phyloP scores from a whole-genome alignment of 2,113 vertebrate species.

The Ardeotis arabs region DNA sequence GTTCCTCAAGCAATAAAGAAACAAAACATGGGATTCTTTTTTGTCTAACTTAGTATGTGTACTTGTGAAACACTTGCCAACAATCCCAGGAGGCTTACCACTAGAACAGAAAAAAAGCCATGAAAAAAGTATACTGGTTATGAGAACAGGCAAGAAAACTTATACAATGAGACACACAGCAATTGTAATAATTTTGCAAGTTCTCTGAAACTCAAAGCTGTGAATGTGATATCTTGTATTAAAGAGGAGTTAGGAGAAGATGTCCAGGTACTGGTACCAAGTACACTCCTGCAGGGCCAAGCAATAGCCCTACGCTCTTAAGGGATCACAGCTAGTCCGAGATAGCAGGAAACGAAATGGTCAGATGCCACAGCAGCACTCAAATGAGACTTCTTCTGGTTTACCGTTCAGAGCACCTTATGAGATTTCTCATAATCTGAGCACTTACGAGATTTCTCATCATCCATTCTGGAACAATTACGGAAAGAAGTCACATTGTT shows the following conservation, averaged over 20 bases:
- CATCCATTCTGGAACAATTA: neutral
- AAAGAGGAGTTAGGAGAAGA: neutral
- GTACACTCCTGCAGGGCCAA: neutral
- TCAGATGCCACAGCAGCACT: neutral
- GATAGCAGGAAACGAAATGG: neutral
- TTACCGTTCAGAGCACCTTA: neutral
- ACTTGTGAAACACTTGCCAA: neutral
- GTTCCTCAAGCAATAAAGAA: neutral
- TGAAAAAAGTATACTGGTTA: neutral
- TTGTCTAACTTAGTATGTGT: neutral
- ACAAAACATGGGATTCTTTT: neutral
- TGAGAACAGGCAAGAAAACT: neutral
- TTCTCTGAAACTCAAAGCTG: neutral
- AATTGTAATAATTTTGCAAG: neutral
- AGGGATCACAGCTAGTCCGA: neutral
- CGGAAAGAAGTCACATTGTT: neutral
- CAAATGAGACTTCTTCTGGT: neutral
- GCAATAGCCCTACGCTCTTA: neutral
- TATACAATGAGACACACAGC: neutral
- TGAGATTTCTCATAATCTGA: neutral
- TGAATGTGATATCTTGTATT: neutral
- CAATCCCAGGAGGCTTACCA: neutral
- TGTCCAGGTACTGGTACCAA: neutral
- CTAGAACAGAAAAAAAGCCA: neutral
- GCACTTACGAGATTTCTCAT: neutral